Conservation (phyloP, 2,113 vertebrate species). For the Pongo pygmaeus region DNA sequence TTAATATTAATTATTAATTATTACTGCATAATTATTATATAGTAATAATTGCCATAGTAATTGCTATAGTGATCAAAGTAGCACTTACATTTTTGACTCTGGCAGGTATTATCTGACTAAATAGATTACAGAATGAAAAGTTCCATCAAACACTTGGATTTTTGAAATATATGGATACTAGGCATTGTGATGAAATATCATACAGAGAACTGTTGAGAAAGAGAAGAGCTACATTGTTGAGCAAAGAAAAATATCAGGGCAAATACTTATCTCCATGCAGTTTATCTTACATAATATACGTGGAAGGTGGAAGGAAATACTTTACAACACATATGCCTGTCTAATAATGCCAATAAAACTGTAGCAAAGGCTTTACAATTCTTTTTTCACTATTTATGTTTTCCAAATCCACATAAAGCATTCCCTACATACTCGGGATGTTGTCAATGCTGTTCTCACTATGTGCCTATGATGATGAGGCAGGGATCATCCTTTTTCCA, state of each 20-base stretch:
- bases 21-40: too few relatives aligned
- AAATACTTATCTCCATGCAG: not conserved
- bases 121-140: constrained; percentile 11
- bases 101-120: not conserved
- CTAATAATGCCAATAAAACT: not conserved
- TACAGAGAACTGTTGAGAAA: not conserved
- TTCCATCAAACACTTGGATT: not conserved
- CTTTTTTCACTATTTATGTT: not conserved
- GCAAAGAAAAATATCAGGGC: not conserved
- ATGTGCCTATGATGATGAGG: not conserved
- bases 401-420: not conserved
- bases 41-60: too few relatives aligned
- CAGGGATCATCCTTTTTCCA: not conserved
- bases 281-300: not conserved
- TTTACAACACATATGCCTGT: not conserved
- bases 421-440: not conserved
- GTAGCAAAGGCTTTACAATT: not conserved
- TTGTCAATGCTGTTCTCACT: not conserved
- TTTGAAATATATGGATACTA: constrained; percentile 1
- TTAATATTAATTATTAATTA: not conserved
- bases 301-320: not conserved
- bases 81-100: not conserved
- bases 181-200: not conserved
- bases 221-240: not conserved
- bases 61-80: not conserved